Base-by-base conservation (phyloP, 35 echinoderm and acorn worm species). In the Amphiura filiformis region DNA sequence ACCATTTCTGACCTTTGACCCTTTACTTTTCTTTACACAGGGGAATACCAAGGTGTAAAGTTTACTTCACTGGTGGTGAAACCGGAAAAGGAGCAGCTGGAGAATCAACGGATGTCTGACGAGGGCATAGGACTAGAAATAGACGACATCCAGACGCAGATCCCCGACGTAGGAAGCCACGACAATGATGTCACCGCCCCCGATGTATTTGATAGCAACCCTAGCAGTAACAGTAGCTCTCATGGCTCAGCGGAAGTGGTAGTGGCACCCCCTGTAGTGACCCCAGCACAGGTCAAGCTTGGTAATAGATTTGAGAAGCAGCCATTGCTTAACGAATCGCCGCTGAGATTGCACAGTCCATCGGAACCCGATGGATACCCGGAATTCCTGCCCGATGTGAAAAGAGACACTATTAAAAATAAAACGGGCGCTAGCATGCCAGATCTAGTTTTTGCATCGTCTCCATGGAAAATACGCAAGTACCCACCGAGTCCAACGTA, bases 111-210 rank as follows among this genome's bases (percentile, higher is more conserved):
- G 35, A 22, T 85, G 83, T 85, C 83, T 13, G 49, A 70, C 35
- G 83, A 70, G 44, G 83, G 56, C 32, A 65, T 85, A 26, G 83
- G 83, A 11, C 47, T 85, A 13, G 49, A 85, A 7, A 75, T 85
- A 56, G 56, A 65, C 11, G 56, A 85, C 18, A 32, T 32, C 13
- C 83, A 83, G 0, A 32, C 35, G 30, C 47, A 34, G 17, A 23
- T 65, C 1, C 47, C 23, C 30, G 31, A 47, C 31, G 52, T 61
- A 56, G 42, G 17, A 36, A 64, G 13, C 31, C 56, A 83, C 3
- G 23, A 35, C 33, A 35, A 37, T 39, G 38, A 42, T 18, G 39
- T 18, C 79, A 56, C 83, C 32, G 17, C 26, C 56, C 44, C 47
- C 23, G 57, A 85, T 65, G 4, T 37, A n/a, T 61, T 39, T 34